Evolutionary conservation across 2,888 invertebrate genomes (phyloP), one percentile per base, ranked within the genome.

Genomic region (Chromoteleia sp.): DNA sequence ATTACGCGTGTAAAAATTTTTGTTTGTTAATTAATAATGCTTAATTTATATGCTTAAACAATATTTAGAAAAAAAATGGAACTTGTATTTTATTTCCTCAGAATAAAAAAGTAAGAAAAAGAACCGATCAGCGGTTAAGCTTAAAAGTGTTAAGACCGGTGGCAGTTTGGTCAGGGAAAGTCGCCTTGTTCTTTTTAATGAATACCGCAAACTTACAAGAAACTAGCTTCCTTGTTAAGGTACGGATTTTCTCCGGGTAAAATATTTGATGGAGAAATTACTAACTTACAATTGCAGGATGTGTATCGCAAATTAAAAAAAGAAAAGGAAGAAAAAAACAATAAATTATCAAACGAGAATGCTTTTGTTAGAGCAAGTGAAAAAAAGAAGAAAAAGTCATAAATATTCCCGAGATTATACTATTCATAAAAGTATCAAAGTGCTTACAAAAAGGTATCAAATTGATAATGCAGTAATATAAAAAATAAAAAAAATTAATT

Each of bases 221-320:
- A 79, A 68, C 77, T 15, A 70, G 74, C 70, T 81, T 81, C 77
- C 81, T 67, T 68, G 54, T 77, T 71, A 81, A 73, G 73, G 17
- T 59, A 39, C 21, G 14, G 43, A 68, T 76, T 77, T 81, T 77
- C 77, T 73, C 77, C 56, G 48, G 56, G 54, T 45, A 68, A 39
- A 77, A 73, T 77, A 73, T 77, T 77, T 58, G 61, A 39, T 39
- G 67, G 77, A 77, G 77, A 81, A 81, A 81, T 73, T 71, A 14
- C 54, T 29, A 54, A 33, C 58, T 52, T 54, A 63, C 63, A 70
- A 67, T 67, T 54, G 54, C 65, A 52, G 56, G 33, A 67, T 41
- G 45, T 8, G 3, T 58, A 58, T 50, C 17, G 39, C 56, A 36
- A 59, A 58, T 58, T 71, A 0, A 6, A 39, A 12, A 21, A 21